phyloP scores from a whole-genome alignment of 2,888 invertebrate genomes.

The Hypsopygia costalis region DNA sequence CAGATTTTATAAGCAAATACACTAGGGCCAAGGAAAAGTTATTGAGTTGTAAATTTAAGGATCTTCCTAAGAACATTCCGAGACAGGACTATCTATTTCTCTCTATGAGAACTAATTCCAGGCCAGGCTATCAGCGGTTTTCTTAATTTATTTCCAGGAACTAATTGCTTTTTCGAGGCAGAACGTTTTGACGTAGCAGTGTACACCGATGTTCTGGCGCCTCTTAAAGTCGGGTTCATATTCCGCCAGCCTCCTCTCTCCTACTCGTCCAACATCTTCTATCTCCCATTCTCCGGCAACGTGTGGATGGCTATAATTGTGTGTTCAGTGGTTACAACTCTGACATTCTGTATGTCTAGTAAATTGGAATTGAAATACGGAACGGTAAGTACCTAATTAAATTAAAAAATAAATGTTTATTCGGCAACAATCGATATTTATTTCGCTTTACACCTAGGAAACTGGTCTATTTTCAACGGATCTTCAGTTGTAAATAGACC shows the following conservation, averaged over 20 bases:
- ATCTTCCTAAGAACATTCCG: too few species aligned
- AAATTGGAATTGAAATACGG: constrained; percentile 40
- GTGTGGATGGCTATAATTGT: constrained; percentile 82
- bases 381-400: not conserved
- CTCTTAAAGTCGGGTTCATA: constrained; percentile 72
- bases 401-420: too few species aligned
- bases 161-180: constrained; percentile 38
- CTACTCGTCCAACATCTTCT: constrained; percentile 83
- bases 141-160: constrained; percentile 32
- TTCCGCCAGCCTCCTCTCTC: constrained; percentile 84
- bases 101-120: too few species aligned
- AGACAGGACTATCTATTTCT: too few species aligned
- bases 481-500: too few species aligned
- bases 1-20: too few species aligned
- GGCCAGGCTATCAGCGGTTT: too few species aligned
- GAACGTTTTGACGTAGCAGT: constrained; percentile 54
- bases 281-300: constrained; percentile 78
- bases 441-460: too few species aligned
- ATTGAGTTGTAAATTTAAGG: too few species aligned
- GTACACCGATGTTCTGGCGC: constrained; percentile 67
- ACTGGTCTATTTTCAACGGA: too few species aligned
- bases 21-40: too few species aligned
- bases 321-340: constrained; percentile 50
- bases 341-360: constrained; percentile 52
- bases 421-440: too few species aligned